Conservation (phyloP, 2,888 invertebrate genomes). For the Leucophora obtusa region DNA sequence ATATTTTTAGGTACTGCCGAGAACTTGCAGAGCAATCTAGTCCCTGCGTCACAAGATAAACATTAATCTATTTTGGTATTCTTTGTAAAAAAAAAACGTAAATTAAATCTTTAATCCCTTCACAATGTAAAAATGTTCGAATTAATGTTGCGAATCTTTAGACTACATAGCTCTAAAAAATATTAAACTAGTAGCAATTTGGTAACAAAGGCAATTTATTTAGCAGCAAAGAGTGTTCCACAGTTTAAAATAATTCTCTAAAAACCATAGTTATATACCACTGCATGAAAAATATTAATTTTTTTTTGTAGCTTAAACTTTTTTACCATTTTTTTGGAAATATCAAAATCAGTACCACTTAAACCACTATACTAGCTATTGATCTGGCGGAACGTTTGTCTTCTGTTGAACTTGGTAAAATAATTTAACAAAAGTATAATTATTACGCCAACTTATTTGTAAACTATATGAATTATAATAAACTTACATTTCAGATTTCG, state of each 20-base stretch:
- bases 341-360: slow-evolving; percentile 1
- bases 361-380: slow-evolving; percentile 20
- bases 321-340: neutral
- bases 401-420: slow-evolving; percentile 50
- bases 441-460: slow-evolving; percentile 41
- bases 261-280: slow-evolving; percentile 71
- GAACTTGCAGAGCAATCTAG: no score
- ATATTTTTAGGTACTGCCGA: no score
- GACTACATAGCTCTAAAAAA: slow-evolving; percentile 50
- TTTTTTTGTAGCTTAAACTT: slow-evolving; percentile 14
- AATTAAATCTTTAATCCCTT: no score
- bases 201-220: slow-evolving; percentile 66
- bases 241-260: slow-evolving; percentile 57
- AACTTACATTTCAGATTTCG: no score
- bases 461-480: no score
- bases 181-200: slow-evolving; percentile 42
- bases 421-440: slow-evolving; percentile 55
- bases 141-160: slow-evolving; percentile 60
- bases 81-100: no score
- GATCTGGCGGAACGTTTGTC: slow-evolving; percentile 67
- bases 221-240: slow-evolving; percentile 74
- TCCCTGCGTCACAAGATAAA: no score
- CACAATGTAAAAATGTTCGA: no score
- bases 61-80: no score
- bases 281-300: slow-evolving; percentile 49